Evolutionary conservation across 2,888 invertebrate species (phyloP).

Genomic region (Capitulum mitella): DNA sequence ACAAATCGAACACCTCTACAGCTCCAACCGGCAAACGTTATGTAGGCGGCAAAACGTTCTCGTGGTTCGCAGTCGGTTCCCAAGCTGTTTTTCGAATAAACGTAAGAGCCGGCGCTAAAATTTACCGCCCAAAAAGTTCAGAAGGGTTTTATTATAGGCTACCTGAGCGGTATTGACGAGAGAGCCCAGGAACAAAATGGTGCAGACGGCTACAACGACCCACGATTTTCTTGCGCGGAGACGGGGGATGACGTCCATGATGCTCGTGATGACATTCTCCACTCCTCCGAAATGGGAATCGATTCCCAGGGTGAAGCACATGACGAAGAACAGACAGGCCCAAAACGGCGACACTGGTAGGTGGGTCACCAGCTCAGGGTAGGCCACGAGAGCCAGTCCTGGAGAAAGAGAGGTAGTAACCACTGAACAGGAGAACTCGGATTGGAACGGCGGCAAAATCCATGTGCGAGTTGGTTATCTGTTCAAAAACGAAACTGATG

Average conservation of each 20-base stretch:
- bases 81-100: no score
- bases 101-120: no score
- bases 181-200: constrained; percentile 43
- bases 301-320: constrained; percentile 58
- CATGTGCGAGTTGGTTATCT: no score
- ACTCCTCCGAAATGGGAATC: constrained; percentile 45
- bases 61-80: no score
- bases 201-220: constrained; percentile 42
- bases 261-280: constrained; percentile 50
- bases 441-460: no score
- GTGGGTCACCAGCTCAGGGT: constrained; percentile 68
- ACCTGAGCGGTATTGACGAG: constrained; percentile 42
- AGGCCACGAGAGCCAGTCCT: constrained; percentile 72
- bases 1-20: no score
- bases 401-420: constrained; percentile 43
- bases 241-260: constrained; percentile 48
- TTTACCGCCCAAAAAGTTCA: no score
- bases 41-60: no score
- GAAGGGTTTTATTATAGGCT: no score
- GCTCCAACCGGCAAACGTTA: no score
- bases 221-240: constrained; percentile 42
- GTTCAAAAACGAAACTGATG: no score
- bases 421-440: no score
- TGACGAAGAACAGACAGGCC: constrained; percentile 71
- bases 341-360: constrained; percentile 70